Percentiles rank a stretch among this genome's conserved stretches.
Conservation (phyloP, 1,140 invertebrate species). For the Lepeophtheirus salmonis region DNA sequence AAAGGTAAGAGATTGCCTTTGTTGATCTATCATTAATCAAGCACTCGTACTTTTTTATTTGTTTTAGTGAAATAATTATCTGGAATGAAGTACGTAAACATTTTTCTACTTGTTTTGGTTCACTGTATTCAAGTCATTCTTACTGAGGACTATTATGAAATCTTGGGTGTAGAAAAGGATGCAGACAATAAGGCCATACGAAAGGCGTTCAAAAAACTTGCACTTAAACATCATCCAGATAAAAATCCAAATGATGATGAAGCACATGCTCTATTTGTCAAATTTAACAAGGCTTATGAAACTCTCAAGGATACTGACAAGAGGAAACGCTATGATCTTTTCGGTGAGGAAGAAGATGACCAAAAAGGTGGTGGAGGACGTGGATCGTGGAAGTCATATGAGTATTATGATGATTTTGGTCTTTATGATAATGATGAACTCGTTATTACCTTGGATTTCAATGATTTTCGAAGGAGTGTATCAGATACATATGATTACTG, state of each 20-base stretch:
- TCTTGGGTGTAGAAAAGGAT: constrained; percentile 45
- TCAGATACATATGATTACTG: constrained; percentile 43
- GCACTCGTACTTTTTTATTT: too few relatives aligned
- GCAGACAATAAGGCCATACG: constrained; percentile 52
- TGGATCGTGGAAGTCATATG: constrained; percentile 50
- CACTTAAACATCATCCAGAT: constrained; percentile 58
- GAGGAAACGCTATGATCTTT: constrained; percentile 54
- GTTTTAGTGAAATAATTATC: too few relatives aligned
- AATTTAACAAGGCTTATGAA: constrained; percentile 60
- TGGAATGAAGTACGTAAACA: too few relatives aligned
- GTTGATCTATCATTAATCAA: too few relatives aligned
- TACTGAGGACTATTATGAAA: constrained; percentile 40
- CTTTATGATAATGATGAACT: constrained; percentile 68
- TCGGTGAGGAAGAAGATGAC: constrained; percentile 49
- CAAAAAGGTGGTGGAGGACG: constrained; percentile 28
- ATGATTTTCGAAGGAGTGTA: constrained; percentile 49
- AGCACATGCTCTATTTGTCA: constrained; percentile 53
- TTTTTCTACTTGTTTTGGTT: too few relatives aligned
- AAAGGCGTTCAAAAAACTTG: constrained; percentile 60
- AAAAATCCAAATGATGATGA: constrained; percentile 55
- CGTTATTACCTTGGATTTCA: constrained; percentile 49
- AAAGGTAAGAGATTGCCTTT: too few relatives aligned
- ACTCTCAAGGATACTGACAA: constrained; percentile 58
- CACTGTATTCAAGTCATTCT: too few relatives aligned
- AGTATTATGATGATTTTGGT: constrained; percentile 64